phyloP scores from a whole-genome alignment of 2,797 vertebrate species.

The Uromys caudimaculatus region DNA sequence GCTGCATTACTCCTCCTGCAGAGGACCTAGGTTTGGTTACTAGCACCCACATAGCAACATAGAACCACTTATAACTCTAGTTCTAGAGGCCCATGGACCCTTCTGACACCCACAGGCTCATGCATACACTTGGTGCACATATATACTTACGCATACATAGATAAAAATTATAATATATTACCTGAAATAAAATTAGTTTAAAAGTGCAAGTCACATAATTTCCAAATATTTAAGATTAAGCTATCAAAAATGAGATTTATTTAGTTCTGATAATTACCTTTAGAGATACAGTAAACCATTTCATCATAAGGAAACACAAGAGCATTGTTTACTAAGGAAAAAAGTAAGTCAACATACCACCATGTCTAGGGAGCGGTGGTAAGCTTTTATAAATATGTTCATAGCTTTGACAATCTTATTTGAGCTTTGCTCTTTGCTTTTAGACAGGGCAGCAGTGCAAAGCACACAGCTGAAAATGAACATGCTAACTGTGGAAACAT shows the following conservation, averaged over 20 bases:
- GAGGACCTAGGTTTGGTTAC: neutral
- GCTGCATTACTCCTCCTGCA: neutral
- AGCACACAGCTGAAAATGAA: neutral
- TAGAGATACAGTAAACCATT: neutral
- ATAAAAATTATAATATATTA: neutral
- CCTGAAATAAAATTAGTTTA: neutral
- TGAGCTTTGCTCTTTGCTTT: neutral
- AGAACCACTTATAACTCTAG: neutral
- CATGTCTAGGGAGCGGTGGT: neutral
- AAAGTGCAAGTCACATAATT: neutral
- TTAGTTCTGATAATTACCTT: conserved; percentile 30
- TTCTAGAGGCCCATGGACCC: neutral
- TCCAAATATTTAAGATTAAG: conserved; percentile 15
- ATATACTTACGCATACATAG: neutral
- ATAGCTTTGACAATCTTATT: neutral
- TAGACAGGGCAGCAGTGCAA: neutral
- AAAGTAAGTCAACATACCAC: neutral
- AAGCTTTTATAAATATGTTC: neutral
- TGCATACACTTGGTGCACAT: neutral
- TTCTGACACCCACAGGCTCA: neutral
- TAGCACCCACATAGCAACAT: neutral
- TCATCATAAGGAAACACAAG: neutral
- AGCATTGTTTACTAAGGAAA: neutral
- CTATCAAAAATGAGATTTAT: neutral
- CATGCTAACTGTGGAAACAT: neutral